A percentile compares a stretch with the other conserved stretches of the same genome.
phyloP scores from a whole-genome alignment of 1,140 invertebrate genomes.

The Streblospio benedicti region DNA sequence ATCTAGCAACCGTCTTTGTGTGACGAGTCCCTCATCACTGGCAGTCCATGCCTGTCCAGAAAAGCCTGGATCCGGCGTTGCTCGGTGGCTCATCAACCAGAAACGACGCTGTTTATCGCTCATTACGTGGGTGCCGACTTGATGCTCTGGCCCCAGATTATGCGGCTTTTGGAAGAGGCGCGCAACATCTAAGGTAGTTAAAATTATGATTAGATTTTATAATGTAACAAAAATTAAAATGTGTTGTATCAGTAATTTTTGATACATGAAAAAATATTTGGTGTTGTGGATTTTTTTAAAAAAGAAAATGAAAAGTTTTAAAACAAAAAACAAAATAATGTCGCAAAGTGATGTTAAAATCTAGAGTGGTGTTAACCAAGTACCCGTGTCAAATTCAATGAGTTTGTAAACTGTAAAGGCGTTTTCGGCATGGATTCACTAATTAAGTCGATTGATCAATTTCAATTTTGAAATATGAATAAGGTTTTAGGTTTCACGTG shows the following conservation, averaged over 20 bases:
- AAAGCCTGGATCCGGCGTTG: conserved; percentile 64
- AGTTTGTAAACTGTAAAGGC: no score
- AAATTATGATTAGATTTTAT: no score
- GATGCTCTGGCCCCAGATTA: conserved; percentile 91
- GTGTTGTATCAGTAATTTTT: no score
- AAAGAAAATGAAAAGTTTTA: no score
- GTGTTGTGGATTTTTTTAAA: no score
- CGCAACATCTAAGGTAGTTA: conserved; percentile 80
- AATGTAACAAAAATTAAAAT: background rate
- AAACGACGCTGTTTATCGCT: conserved; percentile 76
- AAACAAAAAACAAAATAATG: no score
- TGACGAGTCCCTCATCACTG: conserved; percentile 96
- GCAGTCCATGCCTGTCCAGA: conserved; percentile 93
- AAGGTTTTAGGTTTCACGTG: no score
- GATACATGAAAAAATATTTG: no score
- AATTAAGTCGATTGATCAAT: no score
- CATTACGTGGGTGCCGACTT: conserved; percentile 95
- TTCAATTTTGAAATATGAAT: background rate
- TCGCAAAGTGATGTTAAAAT: no score
- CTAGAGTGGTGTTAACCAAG: no score
- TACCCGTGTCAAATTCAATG: no score
- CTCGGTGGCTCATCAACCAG: conserved; percentile 97
- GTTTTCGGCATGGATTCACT: background rate
- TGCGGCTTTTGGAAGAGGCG: conserved; percentile 90
- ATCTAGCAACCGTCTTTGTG: conserved; percentile 83